phyloP scores from a whole-genome alignment of 2,113 vertebrate genomes.

The Nibea albiflora region DNA sequence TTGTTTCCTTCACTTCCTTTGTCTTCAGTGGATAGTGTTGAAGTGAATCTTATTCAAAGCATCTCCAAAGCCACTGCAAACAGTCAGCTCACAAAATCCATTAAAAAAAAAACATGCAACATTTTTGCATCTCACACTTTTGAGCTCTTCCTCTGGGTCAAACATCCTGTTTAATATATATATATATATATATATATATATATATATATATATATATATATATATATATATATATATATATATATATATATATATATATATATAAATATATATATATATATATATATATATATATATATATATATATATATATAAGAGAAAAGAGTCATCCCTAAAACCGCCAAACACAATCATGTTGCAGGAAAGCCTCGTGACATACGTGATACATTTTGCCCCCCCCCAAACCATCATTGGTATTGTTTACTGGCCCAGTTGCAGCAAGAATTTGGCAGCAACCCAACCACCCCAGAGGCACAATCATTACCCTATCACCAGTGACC shows the following conservation, averaged over 20 bases:
- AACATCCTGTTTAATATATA: background rate
- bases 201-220: too few species aligned
- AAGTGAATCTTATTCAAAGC: background rate
- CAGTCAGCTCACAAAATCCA: background rate
- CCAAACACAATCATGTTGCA: background rate
- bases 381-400: background rate
- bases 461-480: constrained; percentile 57
- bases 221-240: too few species aligned
- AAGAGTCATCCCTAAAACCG: background rate
- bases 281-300: too few species aligned
- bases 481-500: constrained; percentile 72
- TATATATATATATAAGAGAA: background rate
- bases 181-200: too few species aligned
- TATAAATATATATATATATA: too few species aligned
- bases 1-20: background rate
- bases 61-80: background rate
- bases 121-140: background rate
- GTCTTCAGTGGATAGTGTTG: background rate
- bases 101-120: background rate
- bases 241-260: too few species aligned
- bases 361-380: background rate
- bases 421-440: constrained; percentile 64
- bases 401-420: constrained; percentile 3
- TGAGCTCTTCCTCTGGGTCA: background rate
- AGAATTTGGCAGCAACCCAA: constrained; percentile 21